Evolutionary conservation across 2,888 invertebrate species (phyloP), one percentile per base, ranked within the genome.

Genomic region (Trachelus tabidus): DNA sequence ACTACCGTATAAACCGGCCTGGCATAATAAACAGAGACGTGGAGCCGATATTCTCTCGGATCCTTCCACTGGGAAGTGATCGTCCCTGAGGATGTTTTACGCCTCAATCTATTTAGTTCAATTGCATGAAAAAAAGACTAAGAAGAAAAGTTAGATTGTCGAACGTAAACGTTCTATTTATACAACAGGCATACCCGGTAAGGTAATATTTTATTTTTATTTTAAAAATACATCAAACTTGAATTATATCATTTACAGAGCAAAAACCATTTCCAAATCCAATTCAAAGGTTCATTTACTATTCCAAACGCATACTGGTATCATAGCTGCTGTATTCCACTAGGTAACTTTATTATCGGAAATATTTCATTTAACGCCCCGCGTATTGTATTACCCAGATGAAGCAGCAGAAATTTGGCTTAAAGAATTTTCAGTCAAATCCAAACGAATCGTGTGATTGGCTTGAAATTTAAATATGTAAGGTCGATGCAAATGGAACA

Each of bases 1-100:
- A 71, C 33, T 71, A 71, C 71, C 31, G 71, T 71, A 71, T 71
- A 71, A 71, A 71, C 71, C 31, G 71, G 31, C 71, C 31, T 71
- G 71, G 71, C 31, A 71, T 71, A 71, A 71, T 71, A 71, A 71
- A 71, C 71, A 71, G 9, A 71, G 23, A 71, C 31, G 34, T 31
- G 71, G 23, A 56, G 9, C 56, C 56, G 56, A 56, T 56, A 56
- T 56, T 56, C 56, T 56, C 56, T 56, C 2, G 56, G 23, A 56
- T 56, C 56, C 56, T 56, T 56, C 56, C 56, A 23, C 23, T 56
- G 56, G 56, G 56, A 56, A 56, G 56, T 56, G 56, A 56, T 56
- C 56, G 56, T 56, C 56, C 56, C 56, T 56, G 56, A 56, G 23
- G 23, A 56, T 56, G 56, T 56, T 56, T 56, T 23, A 56, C 56